A percentile compares a stretch with the other conserved stretches of the same genome.
Conservation (phyloP, 2,113 vertebrate genomes). For the Oreochromis tanganicae region DNA sequence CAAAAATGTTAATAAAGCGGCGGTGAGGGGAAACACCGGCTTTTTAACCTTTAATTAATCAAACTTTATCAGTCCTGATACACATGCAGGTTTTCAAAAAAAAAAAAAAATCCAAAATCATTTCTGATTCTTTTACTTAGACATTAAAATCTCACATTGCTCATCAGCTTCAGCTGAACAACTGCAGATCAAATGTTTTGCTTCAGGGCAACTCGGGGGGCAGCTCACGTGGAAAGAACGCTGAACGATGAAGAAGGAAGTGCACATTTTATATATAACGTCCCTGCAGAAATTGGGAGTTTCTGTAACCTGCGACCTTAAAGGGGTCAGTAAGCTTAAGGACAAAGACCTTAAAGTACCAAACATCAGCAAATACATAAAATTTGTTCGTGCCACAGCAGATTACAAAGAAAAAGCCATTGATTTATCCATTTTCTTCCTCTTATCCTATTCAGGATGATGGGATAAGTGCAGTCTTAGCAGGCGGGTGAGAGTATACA, state of each 20-base stretch:
- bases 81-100: neutral
- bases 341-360: neutral
- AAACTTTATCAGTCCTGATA: neutral
- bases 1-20: neutral
- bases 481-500: rapidly evolving
- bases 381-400: neutral
- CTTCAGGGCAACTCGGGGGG: neutral
- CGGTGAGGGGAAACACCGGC: neutral
- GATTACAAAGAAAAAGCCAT: neutral
- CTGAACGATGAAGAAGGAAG: neutral
- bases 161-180: neutral
- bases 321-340: too few relatives aligned
- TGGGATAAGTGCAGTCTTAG: neutral
- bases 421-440: neutral
- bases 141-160: neutral
- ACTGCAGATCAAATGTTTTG: neutral
- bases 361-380: neutral
- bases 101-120: neutral
- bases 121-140: neutral
- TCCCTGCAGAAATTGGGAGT: neutral
- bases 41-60: neutral
- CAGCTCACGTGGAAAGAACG: neutral
- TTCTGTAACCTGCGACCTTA: neutral
- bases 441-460: neutral
- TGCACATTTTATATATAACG: neutral